A percentile compares a stretch with the other conserved stretches of the same genome.
phyloP scores from a whole-genome alignment of 1,140 invertebrate species.

The Drosophila equinoxialis region DNA sequence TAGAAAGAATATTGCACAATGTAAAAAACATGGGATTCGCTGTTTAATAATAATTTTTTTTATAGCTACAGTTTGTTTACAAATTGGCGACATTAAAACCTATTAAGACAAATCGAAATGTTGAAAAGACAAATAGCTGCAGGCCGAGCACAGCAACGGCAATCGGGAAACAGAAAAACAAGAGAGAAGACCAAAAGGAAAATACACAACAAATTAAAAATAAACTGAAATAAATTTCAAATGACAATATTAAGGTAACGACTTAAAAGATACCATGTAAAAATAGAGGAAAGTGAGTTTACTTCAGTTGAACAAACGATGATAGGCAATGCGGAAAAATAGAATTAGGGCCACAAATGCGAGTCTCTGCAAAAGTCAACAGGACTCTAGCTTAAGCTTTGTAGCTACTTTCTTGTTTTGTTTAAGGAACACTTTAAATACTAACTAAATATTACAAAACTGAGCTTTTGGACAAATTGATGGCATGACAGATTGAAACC shows the following conservation, averaged over 20 bases:
- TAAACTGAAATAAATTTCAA: conserved; percentile 70
- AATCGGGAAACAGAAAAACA: conserved; percentile 17
- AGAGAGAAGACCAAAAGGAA: conserved; percentile 43
- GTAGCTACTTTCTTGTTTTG: too few relatives aligned
- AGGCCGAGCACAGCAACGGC: conserved; percentile 19
- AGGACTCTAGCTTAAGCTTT: too few relatives aligned
- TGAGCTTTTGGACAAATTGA: too few relatives aligned
- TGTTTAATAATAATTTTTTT: conserved; percentile 49
- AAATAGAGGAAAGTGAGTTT: too few relatives aligned
- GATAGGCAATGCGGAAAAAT: too few relatives aligned
- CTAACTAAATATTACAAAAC: too few relatives aligned
- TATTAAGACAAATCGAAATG: conserved; percentile 63
- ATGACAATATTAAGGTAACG: neutral
- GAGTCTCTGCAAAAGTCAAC: too few relatives aligned
- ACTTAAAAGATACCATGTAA: neutral
- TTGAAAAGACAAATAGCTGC: conserved; percentile 3
- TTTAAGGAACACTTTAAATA: too few relatives aligned
- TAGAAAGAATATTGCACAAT: conserved; percentile 54
- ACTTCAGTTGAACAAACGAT: too few relatives aligned
- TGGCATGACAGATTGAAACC: too few relatives aligned
- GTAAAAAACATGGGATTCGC: neutral
- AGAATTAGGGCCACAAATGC: too few relatives aligned
- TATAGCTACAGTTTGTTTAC: conserved; percentile 72
- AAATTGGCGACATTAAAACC: conserved; percentile 78
- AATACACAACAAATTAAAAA: conserved; percentile 75